phyloP scores from a whole-genome alignment of 2,797 vertebrate species.

The Pteropus rufus region DNA sequence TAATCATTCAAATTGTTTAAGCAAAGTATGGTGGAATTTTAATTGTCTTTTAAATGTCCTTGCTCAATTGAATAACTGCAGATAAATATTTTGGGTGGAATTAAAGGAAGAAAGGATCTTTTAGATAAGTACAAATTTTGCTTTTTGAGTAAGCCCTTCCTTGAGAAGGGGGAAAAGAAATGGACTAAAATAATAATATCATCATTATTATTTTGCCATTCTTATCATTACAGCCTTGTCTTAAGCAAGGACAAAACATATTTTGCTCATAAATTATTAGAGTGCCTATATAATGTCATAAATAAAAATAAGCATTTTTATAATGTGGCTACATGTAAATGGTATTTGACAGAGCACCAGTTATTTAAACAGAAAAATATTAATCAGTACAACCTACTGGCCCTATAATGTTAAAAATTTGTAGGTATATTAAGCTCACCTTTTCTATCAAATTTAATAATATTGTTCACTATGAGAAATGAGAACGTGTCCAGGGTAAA shows the following conservation, averaged over 20 bases:
- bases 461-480: neutral
- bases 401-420: neutral
- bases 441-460: slow-evolving; percentile 13
- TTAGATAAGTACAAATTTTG: neutral
- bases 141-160: neutral
- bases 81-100: neutral
- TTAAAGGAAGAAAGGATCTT: neutral
- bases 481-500: neutral
- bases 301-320: neutral
- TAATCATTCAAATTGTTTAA: slow-evolving; percentile 57
- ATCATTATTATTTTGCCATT: neutral
- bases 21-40: slow-evolving; percentile 24
- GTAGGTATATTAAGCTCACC: neutral
- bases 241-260: neutral
- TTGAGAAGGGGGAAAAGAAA: neutral
- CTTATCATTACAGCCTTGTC: neutral
- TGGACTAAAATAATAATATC: neutral
- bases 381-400: neutral
- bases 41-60: slow-evolving; percentile 31
- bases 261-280: neutral
- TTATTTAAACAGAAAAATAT: neutral
- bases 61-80: neutral
- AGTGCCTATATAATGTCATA: neutral
- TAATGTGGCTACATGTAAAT: neutral
- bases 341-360: neutral